Evolutionary conservation across 2,888 invertebrate genomes (phyloP), one percentile per base, ranked within the genome.

Genomic region (Sarcophaga caerulescens): DNA sequence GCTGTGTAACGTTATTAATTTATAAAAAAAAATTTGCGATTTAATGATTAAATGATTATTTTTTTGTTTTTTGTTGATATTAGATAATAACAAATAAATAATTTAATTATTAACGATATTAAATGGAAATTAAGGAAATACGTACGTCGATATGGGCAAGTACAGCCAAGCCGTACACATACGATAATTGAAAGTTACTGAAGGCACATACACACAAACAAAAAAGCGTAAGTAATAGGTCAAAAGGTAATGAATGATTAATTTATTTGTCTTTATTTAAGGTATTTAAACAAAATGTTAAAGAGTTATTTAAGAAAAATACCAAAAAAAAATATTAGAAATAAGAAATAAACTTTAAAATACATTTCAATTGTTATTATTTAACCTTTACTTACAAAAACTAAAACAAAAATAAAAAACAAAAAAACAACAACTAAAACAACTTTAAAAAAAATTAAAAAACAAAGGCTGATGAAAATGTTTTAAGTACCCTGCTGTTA

Each of bases 371-470:
- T 65, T 47, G 23, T 60, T 21, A 45, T 52, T 17, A 21, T 60
- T 74, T 81, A 68, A 80, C 71, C 70, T 80, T 73, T 71, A 65
- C 19, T 65, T 70, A 12, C n/a, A 10, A 45, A 70, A n/a, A 57
- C 57, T 17, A 57, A 17, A 57, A 17, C 4, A 17, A 57, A 14
- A n/a, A 57, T 3, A 35, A 35, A 35, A 35, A 35, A 0, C 1
- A 1, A 6, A 35, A 35, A 35, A 35, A 35, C 10, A 35, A 35
- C n/a, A n/a, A n/a, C n/a, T n/a, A n/a, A n/a, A n/a, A n/a, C n/a
- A n/a, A n/a, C n/a, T n/a, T 0, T 35, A 6, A 35, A 35, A 35
- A 35, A 35, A 35, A 0, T 6, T 6, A 6, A 35, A 35, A 35
- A 35, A 35, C 10, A 35, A 35, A 35, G 35, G 10, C 35, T 35